Evolutionary conservation across 1,140 invertebrate species (phyloP).

Genomic region (Anagrus nilaparvatae): DNA sequence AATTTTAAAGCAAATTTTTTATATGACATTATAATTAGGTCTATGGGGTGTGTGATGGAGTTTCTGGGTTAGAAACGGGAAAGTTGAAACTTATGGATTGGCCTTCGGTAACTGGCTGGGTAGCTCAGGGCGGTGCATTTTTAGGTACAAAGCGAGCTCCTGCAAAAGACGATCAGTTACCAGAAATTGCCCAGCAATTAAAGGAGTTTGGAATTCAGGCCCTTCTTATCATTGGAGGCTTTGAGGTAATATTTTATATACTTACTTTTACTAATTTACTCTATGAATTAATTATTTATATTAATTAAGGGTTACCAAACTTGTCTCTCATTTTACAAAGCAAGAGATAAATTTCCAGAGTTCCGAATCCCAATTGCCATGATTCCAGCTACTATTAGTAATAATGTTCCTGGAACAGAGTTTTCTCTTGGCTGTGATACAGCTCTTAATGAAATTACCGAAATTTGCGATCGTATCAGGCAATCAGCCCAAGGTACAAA

Average conservation of each 20-base stretch:
- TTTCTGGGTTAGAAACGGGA: conserved; percentile 86
- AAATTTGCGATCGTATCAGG: conserved; percentile 94
- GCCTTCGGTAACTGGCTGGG: conserved; percentile 90
- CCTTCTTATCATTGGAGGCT: conserved; percentile 91
- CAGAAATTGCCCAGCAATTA: conserved; percentile 69
- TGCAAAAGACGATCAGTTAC: conserved; percentile 59
- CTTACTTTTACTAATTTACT: neutral
- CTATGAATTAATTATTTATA: neutral
- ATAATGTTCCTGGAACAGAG: conserved; percentile 88
- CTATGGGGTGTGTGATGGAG: conserved; percentile 87
- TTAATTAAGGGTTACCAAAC: conserved; percentile 78
- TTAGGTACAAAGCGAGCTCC: conserved; percentile 90
- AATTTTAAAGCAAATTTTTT: conserved; percentile 8
- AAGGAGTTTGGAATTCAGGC: conserved; percentile 87
- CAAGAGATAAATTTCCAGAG: conserved; percentile 66
- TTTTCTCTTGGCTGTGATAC: conserved; percentile 97
- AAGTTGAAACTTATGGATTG: conserved; percentile 72
- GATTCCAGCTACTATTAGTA: conserved; percentile 97
- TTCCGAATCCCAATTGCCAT: conserved; percentile 93
- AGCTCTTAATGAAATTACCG: conserved; percentile 96
- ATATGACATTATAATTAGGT: no score
- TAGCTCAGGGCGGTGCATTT: conserved; percentile 88
- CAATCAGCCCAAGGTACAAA: conserved; percentile 93
- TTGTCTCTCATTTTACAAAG: conserved; percentile 66
- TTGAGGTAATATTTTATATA: conserved; percentile 59